Conservation (phyloP, 1,140 invertebrate species). For the Pemphigus obesinymphae region DNA sequence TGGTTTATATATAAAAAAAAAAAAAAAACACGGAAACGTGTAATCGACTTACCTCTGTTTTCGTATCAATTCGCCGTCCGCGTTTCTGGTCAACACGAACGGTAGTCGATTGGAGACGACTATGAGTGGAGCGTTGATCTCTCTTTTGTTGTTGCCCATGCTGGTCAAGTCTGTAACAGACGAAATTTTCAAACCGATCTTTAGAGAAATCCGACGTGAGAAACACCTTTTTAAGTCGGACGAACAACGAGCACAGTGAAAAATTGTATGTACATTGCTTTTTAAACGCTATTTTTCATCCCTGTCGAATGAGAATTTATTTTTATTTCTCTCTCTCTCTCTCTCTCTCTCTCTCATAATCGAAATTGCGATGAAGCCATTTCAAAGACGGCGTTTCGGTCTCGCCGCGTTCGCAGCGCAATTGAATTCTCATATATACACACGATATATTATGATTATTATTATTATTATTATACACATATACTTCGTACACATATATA, state of each 20-base stretch:
- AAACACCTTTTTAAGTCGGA: neutral
- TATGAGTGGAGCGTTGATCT: conserved; percentile 58
- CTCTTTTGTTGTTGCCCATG: conserved; percentile 26
- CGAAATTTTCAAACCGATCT: neutral
- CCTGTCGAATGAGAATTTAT: neutral
- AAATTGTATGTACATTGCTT: neutral
- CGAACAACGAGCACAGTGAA: neutral
- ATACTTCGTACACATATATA: neutral
- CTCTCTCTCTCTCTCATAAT: conserved; percentile 24
- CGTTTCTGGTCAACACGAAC: conserved; percentile 73
- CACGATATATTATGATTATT: too few species aligned
- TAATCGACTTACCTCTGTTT: conserved; percentile 67
- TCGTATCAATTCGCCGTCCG: conserved; percentile 58
- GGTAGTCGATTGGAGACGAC: conserved; percentile 85
- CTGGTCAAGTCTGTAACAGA: conserved; percentile 15
- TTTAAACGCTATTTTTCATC: neutral
- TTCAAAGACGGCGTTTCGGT: conserved; percentile 1
- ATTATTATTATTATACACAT: too few species aligned
- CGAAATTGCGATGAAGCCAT: conserved; percentile 29
- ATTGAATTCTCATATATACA: conserved; percentile 3
- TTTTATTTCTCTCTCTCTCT: conserved; percentile 22
- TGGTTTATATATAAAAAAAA: too few species aligned
- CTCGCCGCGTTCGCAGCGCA: neutral
- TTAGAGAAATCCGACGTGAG: neutral
- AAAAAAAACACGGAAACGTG: too few species aligned